Evolutionary conservation across 2,113 vertebrate genomes (phyloP).

Genomic region (Nycticebus coucang): DNA sequence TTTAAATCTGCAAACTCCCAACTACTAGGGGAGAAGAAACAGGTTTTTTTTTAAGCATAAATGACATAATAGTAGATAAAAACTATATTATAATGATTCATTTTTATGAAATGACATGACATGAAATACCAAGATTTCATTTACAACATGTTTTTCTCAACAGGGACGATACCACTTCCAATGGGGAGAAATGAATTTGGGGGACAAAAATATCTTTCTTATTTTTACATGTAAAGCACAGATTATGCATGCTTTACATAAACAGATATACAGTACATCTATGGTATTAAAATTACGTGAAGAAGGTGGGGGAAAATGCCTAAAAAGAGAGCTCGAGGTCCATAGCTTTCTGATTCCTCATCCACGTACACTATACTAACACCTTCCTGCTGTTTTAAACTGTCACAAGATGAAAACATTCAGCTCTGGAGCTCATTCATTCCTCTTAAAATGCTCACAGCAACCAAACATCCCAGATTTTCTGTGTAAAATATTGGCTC

Average conservation of each 20-base stretch:
- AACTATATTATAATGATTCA: slow-evolving; percentile 22
- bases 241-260: background rate
- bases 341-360: background rate
- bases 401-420: background rate
- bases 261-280: background rate
- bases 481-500: slow-evolving; percentile 24
- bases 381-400: background rate
- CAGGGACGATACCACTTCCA: background rate
- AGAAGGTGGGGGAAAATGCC: background rate
- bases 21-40: background rate
- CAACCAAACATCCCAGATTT: background rate
- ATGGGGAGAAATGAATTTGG: background rate
- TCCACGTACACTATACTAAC: background rate
- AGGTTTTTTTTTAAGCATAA: slow-evolving; percentile 34
- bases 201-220: background rate
- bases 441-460: background rate
- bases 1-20: background rate
- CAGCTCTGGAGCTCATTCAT: background rate
- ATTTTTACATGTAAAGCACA: background rate
- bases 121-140: background rate
- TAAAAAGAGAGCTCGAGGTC: background rate
- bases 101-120: slow-evolving; percentile 24
- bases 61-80: background rate
- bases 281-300: background rate
- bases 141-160: background rate